Base-by-base conservation (phyloP, 2,113 vertebrate species). In the Dipodomys spectabilis region DNA sequence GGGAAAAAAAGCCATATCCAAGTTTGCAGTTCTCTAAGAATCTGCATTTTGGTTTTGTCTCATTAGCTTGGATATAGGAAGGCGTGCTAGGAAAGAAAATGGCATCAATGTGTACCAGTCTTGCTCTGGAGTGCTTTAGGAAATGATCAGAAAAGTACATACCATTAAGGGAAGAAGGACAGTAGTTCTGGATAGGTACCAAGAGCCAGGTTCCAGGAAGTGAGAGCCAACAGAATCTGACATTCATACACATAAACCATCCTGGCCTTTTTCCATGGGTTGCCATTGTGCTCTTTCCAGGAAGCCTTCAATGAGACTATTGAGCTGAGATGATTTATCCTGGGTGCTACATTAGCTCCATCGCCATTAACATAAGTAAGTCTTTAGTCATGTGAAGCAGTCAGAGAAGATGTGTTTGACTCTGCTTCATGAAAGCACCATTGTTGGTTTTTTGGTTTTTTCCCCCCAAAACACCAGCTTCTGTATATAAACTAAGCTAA, bases 81-180 rank as follows among this genome's bases (percentile, higher is more conserved):
- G 57, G 39, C 60, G 77, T 90, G 87, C 75, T 53, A 72, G 83
- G 60, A 49, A 75, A 93, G 72, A 94, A 71, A 82, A 82, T 30
- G 57, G 32, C 82, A 67, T 62, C 5, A 0, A 5, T 23, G 8
- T 27, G 25, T 69, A 28, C 45, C 39, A 32, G 25, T 69, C 28
- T 32, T 87, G 20, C 78, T 89, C 81, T 44, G 18, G n/a, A 68
- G 39, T 49, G 44, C 77, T 77, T 90, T 82, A 45, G 57, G 84
- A 91, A 82, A 49, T 60, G 39, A 91, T 87, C 64, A 87, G 93
- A 77, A 90, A 74, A 79, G 69, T 74, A 85, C 87, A 75, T 71
- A 62, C 4, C 71, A 39, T 85, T 75, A 73, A 78, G 73, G 73
- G 32, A 74, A 82, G 45, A 44, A 27, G 19, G 32, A 81, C 6